Evolutionary conservation across 2,888 invertebrate species (phyloP), one percentile per base, ranked within the genome.

Genomic region (Meganola albula): DNA sequence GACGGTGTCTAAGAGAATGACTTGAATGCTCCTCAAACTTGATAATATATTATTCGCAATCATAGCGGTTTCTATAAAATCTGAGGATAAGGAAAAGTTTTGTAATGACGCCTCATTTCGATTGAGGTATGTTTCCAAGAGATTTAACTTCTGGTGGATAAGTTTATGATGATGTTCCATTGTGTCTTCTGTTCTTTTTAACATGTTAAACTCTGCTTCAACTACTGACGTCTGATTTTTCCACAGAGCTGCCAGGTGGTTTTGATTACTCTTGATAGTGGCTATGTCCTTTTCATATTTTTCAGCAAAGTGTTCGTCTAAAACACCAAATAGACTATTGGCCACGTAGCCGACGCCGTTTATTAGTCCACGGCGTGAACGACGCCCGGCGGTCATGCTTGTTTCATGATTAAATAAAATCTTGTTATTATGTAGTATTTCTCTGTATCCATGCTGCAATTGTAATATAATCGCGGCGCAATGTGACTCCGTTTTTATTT

Each of bases 201-300:
- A 7, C 3, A 48, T n/a, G 22, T 46, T 51, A 24, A 37, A 44
- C 12, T 51, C 46, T 1, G 47, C 24, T 22, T 50, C 45, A 6
- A 47, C 33, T 1, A 51, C 14, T 1, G 50, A 44, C 8, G 50
- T 50, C 27, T 48, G 50, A 27, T 18, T 27, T 12, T 10, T 27
- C 8, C 18, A 21, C 2, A 27, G 12, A 1, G 8, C 0, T 1
- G 12, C 5, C 1, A 28, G 3, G 8, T 28, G 21, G 2, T 5
- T 5, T 12, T 20, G n/a, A 12, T 28, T 28, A 4, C 12, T 4
- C 12, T 22, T 10, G 1, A 27, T 5, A 20, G 20, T 18, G 2
- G 18, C 11, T 4, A 27, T 27, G 10, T 27, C 27, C 3, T 10
- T 8, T 1, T 9, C 2, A 12, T 28, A 28, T 8, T 28, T 2